phyloP scores from a whole-genome alignment of 35 echinoderm and acorn worm species.

The Chiridota heheva region DNA sequence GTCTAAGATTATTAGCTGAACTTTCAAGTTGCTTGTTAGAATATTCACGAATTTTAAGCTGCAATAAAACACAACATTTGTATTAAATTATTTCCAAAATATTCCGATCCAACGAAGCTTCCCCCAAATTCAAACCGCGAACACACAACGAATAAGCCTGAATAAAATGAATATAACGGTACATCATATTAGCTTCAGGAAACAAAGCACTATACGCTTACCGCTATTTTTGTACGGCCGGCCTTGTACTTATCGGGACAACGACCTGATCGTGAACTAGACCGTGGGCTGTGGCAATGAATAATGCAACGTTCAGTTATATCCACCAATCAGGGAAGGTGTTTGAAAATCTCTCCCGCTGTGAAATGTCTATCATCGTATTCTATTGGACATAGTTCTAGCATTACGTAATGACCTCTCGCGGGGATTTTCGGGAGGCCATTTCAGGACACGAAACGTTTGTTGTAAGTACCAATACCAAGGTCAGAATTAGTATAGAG shows the following conservation, averaged over 20 bases:
- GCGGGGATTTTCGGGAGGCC: slow-evolving; percentile 12
- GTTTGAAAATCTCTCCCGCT: background rate
- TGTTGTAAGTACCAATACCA: too few relatives aligned
- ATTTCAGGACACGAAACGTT: too few relatives aligned
- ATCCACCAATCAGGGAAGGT: slow-evolving; percentile 3
- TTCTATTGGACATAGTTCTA: slow-evolving; percentile 15
- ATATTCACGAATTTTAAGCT: background rate
- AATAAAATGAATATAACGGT: slow-evolving; percentile 36
- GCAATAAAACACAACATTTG: background rate
- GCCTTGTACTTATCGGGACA: slow-evolving; percentile 43
- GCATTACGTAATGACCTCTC: slow-evolving; percentile 7
- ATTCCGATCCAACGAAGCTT: background rate
- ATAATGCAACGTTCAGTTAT: slow-evolving; percentile 13
- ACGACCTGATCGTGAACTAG: slow-evolving; percentile 45
- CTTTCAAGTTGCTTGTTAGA: background rate
- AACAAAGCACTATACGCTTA: slow-evolving; percentile 41
- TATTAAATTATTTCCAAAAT: background rate
- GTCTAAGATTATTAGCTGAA: background rate
- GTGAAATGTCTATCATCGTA: background rate
- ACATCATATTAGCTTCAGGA: slow-evolving; percentile 3
- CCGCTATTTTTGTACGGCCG: background rate
- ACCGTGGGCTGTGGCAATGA: slow-evolving; percentile 25
- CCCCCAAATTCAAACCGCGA: slow-evolving; percentile 1
- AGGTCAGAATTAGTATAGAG: too few relatives aligned
- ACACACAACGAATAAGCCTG: background rate